Percentiles rank a stretch among this genome's conserved stretches.
phyloP scores from a whole-genome alignment of 1,140 invertebrate species.

The Drosophila prosaltans region DNA sequence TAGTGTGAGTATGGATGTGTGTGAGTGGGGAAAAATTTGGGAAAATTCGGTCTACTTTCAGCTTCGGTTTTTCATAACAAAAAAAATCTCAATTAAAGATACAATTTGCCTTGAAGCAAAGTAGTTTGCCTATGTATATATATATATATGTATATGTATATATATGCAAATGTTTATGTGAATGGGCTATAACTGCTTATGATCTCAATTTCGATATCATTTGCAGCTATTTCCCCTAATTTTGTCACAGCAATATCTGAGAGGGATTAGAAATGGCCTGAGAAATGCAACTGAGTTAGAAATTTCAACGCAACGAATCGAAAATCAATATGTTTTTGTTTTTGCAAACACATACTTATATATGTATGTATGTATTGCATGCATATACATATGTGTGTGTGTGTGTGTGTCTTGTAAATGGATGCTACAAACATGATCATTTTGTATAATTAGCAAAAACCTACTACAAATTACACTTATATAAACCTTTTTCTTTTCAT shows the following conservation, averaged over 20 bases:
- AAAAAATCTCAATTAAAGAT: not conserved
- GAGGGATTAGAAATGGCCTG: constrained; percentile 32
- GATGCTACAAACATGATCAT: constrained; percentile 39
- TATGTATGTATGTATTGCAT: not conserved
- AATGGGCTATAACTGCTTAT: not conserved
- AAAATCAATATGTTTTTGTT: not conserved
- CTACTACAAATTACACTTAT: constrained; percentile 60
- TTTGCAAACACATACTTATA: not conserved
- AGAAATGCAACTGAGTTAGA: constrained; percentile 32
- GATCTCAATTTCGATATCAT: not conserved
- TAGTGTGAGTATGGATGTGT: not conserved
- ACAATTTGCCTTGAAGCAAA: constrained; percentile 1
- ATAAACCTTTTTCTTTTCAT: constrained; percentile 30
- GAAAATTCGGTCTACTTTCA: not conserved
- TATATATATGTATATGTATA: constrained; percentile 27
- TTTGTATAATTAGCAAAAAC: constrained; percentile 54
- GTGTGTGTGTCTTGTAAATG: constrained; percentile 16
- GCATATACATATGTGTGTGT: constrained; percentile 14
- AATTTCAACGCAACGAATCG: not conserved
- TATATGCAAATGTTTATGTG: constrained; percentile 33
- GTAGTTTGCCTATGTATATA: not conserved
- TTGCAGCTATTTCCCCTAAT: not conserved
- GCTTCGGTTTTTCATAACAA: not conserved
- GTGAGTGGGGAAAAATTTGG: not conserved
- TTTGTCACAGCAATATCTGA: constrained; percentile 15